These are phyloP conservation scores for Cryptotermes secundus DNA, from an alignment of 1,140 invertebrate species.

Conservation along the genomic window DNA sequence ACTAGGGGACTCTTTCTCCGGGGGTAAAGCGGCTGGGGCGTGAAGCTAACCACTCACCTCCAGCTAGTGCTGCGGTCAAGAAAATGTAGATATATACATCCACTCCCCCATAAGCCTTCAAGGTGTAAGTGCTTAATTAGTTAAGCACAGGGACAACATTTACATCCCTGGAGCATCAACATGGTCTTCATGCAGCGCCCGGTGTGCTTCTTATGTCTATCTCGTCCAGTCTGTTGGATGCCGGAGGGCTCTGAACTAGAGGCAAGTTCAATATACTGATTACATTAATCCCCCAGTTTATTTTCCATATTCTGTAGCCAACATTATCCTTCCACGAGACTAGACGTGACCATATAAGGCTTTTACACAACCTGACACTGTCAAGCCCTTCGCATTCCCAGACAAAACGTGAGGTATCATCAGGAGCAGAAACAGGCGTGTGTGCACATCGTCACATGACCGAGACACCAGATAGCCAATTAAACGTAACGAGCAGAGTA, in stretches of 20 bases:
- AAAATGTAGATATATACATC: no score
- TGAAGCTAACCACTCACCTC: no score
- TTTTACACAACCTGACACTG: neutral
- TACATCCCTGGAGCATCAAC: neutral
- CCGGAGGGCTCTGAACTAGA: neutral
- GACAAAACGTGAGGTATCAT: neutral
- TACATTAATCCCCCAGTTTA: neutral
- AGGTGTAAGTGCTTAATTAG: no score
- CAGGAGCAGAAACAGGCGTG: neutral
- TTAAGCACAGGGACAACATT: no score
- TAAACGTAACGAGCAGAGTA: no score
- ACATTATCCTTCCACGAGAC: neutral
- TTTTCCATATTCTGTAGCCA: neutral
- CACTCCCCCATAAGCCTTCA: no score
- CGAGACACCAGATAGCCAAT: no score
- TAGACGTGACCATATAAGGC: neutral
- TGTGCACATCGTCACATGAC: no score
- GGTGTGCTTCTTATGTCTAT: neutral
- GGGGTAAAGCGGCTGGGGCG: no score
- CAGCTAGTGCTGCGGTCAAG: no score
- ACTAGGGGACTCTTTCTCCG: no score
- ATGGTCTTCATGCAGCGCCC: neutral
- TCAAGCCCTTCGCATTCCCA: neutral
- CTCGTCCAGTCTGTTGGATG: neutral
- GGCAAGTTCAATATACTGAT: neutral